Evolutionary conservation across 2,797 vertebrate genomes (phyloP), one percentile per base, ranked within the genome.

Genomic region (Pseudochirops corinnae): DNA sequence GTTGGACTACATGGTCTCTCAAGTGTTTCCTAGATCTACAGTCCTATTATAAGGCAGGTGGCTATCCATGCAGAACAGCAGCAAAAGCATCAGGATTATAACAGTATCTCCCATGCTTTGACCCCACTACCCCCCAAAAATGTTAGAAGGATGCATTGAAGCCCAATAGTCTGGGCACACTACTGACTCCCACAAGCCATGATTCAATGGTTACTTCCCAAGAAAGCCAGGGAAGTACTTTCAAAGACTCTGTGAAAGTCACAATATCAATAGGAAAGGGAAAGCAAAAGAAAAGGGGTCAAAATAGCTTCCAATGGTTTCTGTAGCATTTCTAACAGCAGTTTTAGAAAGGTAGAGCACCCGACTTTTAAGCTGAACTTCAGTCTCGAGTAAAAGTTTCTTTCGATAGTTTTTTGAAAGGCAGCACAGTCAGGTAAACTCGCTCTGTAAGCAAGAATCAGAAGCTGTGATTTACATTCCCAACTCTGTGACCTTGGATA

Each of bases 71-170:
- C 21, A 46, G 21, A 46, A 82, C 21, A 82, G 39, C 18, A 46
- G 21, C 39, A 82, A 46, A 39, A 82, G 74, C 24, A 1, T 82
- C 67, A 74, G 67, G 18, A 46, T 82, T 82, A 82, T n/a, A 39
- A 74, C 6, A 39, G 39, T 82, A 82, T 90, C 29, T 24, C 52
- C n/a, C 92, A 93, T 58, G 33, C 29, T 93, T 94, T 57, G 39
- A 62, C 5, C 92, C 55, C 39, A 46, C 21, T 62, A 9, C 92
- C 55, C 58, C 92, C 56, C 93, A 56, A 94, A 91, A 18, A 67
- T 10, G 60, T 91, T 91, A 95, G 93, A 90, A 96, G 90, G 91
- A 62, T 56, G 56, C 93, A 31, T 93, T 50, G 94, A 96, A 57
- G 13, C 52, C n/a, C 90, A 21, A 90, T 91, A 53, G 90, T 12